Percentiles rank a stretch among this genome's conserved stretches.
Evolutionary conservation across 2,888 invertebrate species (phyloP).

Genomic region (Sisyra nigra): DNA sequence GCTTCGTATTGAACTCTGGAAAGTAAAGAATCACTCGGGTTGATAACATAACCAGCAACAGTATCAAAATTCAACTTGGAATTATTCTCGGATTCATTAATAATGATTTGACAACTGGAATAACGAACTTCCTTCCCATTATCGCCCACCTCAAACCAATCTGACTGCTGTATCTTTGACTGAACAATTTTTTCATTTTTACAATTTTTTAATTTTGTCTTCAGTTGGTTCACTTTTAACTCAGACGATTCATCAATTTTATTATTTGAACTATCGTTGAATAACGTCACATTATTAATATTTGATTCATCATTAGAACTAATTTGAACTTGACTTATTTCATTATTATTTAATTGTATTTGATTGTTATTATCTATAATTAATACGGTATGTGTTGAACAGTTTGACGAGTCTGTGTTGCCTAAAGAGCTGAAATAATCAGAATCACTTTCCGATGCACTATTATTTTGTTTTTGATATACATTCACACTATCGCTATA

Average conservation of each 20-base stretch:
- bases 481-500: constrained; percentile 1
- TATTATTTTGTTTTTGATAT: constrained; percentile 6
- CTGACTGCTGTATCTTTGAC: constrained; percentile 23
- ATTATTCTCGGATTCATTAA: constrained; percentile 28
- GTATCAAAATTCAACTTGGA: neutral
- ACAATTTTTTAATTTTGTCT: too few relatives aligned
- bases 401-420: neutral
- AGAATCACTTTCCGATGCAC: constrained; percentile 6
- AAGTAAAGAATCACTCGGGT: constrained; percentile 16
- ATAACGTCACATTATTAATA: too few relatives aligned
- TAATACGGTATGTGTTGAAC: constrained; percentile 4
- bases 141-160: constrained; percentile 37
- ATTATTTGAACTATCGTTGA: too few relatives aligned
- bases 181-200: constrained; percentile 8
- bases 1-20: constrained; percentile 36
- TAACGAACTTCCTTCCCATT: constrained; percentile 35
- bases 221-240: too few relatives aligned
- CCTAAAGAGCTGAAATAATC: constrained; percentile 4
- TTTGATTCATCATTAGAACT: too few relatives aligned
- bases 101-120: constrained; percentile 38
- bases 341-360: constrained; percentile 2
- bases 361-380: constrained; percentile 4
- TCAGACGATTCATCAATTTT: too few relatives aligned
- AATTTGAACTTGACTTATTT: neutral
- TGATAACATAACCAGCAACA: constrained; percentile 19